Evolutionary conservation across 1,140 invertebrate species (phyloP).

Genomic region (Solenopsis fugax): DNA sequence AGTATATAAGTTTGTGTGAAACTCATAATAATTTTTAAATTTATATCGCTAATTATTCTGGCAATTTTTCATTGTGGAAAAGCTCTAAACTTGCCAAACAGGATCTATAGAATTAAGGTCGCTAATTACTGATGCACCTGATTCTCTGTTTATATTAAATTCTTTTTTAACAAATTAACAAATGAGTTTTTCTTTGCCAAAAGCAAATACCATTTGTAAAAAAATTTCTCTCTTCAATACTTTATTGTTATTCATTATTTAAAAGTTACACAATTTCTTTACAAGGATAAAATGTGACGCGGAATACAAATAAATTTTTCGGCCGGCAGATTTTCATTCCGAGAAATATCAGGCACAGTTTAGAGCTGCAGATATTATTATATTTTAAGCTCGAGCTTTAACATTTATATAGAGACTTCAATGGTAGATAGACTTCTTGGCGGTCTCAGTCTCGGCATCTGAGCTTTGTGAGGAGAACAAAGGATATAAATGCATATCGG

Average conservation of each 20-base stretch:
- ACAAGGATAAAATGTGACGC: not conserved
- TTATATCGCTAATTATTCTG: not conserved
- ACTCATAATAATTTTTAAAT: constrained; percentile 43
- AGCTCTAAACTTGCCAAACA: not conserved
- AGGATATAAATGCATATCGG: constrained; percentile 49
- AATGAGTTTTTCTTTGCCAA: not conserved
- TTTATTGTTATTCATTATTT: not conserved
- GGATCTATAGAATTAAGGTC: not conserved
- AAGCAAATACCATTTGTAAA: not conserved
- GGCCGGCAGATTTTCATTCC: not conserved
- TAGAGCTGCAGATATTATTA: constrained; percentile 27
- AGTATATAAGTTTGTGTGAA: constrained; percentile 7
- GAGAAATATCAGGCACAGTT: not conserved
- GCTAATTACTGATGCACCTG: not conserved
- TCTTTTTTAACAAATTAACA: not conserved
- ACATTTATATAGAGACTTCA: constrained; percentile 23
- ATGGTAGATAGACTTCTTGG: constrained; percentile 35
- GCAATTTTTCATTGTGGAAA: constrained; percentile 6
- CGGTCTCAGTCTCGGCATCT: constrained; percentile 26
- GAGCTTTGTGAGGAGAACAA: constrained; percentile 48
- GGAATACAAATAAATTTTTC: not conserved
- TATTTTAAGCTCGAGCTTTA: constrained; percentile 34
- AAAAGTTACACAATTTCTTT: not conserved
- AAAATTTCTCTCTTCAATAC: not conserved
- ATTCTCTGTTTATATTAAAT: constrained; percentile 3